Evolutionary conservation across 2,888 invertebrate species (phyloP).

Genomic region (Deroplatys truncata): DNA sequence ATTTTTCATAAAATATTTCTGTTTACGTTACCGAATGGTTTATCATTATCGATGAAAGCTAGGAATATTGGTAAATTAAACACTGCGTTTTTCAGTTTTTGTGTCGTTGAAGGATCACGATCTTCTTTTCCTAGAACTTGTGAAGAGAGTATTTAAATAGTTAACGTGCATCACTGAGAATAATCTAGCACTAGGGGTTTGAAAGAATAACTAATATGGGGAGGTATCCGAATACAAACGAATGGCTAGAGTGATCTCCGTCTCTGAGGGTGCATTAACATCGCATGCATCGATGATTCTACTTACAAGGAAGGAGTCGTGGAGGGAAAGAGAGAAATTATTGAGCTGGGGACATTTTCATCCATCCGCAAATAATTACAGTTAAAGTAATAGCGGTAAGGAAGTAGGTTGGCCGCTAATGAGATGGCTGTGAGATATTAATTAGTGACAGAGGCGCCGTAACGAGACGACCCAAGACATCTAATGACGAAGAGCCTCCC

Average conservation of each 20-base stretch:
- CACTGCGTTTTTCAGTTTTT: no score
- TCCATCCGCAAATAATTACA: not conserved
- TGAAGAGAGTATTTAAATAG: no score
- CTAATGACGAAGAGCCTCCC: not conserved
- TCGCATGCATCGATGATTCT: not conserved
- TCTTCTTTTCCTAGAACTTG: no score
- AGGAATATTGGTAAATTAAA: no score
- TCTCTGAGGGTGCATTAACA: not conserved
- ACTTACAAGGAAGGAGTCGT: not conserved
- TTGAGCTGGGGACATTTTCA: not conserved
- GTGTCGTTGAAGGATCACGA: no score
- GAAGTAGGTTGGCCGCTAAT: conserved; percentile 6
- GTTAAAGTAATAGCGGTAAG: not conserved
- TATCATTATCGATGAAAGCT: no score
- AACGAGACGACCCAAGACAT: not conserved
- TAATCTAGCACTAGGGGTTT: no score
- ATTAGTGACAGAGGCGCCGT: conserved; percentile 10
- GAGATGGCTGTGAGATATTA: conserved; percentile 13
- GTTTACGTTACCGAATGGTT: no score
- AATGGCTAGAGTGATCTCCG: not conserved
- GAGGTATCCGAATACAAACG: not conserved
- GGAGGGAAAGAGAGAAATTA: not conserved
- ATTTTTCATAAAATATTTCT: no score
- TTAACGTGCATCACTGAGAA: no score
- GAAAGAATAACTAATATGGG: not conserved